A percentile compares a stretch with the other conserved stretches of the same genome.
These are phyloP conservation scores for Scopus umbretta DNA, from an alignment of 2,113 vertebrate species.

Conservation along the genomic window DNA sequence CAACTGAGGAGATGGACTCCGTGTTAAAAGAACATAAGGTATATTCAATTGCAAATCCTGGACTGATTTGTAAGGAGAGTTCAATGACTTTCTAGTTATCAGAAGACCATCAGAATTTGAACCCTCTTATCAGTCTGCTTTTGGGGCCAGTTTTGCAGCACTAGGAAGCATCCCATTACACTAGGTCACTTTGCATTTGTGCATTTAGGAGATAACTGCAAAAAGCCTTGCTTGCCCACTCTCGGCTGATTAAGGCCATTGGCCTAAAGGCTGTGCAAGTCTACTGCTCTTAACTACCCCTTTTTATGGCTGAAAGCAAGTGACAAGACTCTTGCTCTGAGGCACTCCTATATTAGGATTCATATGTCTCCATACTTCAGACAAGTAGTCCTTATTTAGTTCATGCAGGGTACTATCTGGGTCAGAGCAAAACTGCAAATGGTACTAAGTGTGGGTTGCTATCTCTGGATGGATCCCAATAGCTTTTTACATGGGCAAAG, in stretches of 20 bases:
- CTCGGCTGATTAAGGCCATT: background rate
- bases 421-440: background rate
- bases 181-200: background rate
- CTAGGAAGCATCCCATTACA: background rate
- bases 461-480: constrained; percentile 19
- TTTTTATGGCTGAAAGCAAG: constrained; percentile 21
- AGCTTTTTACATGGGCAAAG: background rate
- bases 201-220: background rate
- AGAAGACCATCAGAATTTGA: background rate
- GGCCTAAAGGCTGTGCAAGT: background rate
- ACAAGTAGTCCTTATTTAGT: constrained; percentile 54
- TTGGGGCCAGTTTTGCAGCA: background rate
- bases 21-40: background rate
- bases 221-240: background rate
- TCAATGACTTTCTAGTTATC: background rate
- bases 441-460: background rate
- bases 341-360: constrained; percentile 62
- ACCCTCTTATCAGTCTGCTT: background rate
- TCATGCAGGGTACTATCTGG: background rate
- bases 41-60: background rate
- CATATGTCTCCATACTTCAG: background rate
- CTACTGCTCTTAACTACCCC: background rate
- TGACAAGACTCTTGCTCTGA: background rate
- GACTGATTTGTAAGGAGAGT: background rate
- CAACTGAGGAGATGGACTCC: background rate